phyloP scores from a whole-genome alignment of 2,888 invertebrate species.

The Lepidochrysops patricia region DNA sequence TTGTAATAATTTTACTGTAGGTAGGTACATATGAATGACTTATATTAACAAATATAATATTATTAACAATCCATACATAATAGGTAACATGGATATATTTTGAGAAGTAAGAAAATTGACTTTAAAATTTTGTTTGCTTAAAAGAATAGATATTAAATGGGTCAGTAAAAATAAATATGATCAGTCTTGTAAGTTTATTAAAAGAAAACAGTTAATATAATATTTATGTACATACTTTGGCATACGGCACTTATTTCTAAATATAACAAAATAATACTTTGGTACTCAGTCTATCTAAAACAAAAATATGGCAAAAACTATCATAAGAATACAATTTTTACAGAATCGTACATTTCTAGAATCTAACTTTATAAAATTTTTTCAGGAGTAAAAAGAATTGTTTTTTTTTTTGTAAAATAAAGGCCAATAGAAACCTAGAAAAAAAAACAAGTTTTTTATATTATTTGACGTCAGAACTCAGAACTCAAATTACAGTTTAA shows the following conservation, averaged over 20 bases:
- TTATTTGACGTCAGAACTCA: too few species aligned
- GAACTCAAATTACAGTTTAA: not conserved
- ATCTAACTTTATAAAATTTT: not conserved
- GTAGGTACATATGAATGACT: too few species aligned
- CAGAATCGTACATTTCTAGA: not conserved
- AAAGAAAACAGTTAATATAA: slow-evolving; percentile 23
- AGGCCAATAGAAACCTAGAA: not conserved
- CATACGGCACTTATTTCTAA: slow-evolving; percentile 19
- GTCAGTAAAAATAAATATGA: not conserved
- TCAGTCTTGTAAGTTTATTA: slow-evolving; percentile 26
- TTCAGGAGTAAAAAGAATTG: not conserved
- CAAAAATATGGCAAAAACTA: not conserved
- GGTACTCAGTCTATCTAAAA: slow-evolving; percentile 45
- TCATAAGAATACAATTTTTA: not conserved
- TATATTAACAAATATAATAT: too few species aligned
- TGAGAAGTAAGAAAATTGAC: too few species aligned
- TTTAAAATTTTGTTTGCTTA: too few species aligned
- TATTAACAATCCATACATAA: too few species aligned
- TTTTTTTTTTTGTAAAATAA: too few species aligned
- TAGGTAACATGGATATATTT: too few species aligned
- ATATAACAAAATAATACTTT: slow-evolving; percentile 42
- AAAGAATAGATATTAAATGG: too few species aligned
- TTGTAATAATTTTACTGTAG: too few species aligned
- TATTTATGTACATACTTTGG: slow-evolving; percentile 21
- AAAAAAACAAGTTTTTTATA: not conserved